Evolutionary conservation across 2,797 vertebrate species (phyloP).

Genomic region (Bovichtus diacanthus): DNA sequence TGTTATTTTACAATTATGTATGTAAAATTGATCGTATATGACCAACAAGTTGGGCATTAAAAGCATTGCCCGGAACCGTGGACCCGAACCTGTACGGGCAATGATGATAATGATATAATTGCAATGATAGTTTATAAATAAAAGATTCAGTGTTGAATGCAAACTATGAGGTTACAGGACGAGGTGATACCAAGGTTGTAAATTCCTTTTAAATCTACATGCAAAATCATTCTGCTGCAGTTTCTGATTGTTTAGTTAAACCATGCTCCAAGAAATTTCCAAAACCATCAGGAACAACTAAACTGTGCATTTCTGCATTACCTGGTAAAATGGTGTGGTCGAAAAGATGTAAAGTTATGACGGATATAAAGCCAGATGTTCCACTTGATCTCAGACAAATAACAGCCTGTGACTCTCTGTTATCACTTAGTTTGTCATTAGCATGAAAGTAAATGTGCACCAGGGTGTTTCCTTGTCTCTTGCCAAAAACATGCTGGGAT

Average conservation of each 20-base stretch:
- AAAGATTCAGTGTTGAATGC: background rate
- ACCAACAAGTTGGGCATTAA: no score
- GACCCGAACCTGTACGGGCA: no score
- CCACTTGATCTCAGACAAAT: background rate
- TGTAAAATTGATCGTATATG: no score
- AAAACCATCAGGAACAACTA: background rate
- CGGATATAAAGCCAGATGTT: background rate
- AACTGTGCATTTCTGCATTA: background rate
- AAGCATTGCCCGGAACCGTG: no score
- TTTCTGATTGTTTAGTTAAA: background rate
- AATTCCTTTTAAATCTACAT: background rate
- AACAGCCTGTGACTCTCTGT: background rate
- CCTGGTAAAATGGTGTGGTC: background rate
- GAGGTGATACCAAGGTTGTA: background rate
- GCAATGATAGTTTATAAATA: background rate
- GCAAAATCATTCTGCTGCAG: background rate
- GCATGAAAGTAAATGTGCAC: background rate
- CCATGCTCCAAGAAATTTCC: background rate
- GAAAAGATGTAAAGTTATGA: background rate
- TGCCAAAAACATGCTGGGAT: background rate
- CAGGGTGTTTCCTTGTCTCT: background rate
- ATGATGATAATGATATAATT: no score
- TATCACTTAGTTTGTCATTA: constrained; percentile 5
- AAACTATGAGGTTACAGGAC: background rate
- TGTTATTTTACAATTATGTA: no score